phyloP scores from a whole-genome alignment of 2,797 vertebrate genomes.

The Peromyscus aztecus region DNA sequence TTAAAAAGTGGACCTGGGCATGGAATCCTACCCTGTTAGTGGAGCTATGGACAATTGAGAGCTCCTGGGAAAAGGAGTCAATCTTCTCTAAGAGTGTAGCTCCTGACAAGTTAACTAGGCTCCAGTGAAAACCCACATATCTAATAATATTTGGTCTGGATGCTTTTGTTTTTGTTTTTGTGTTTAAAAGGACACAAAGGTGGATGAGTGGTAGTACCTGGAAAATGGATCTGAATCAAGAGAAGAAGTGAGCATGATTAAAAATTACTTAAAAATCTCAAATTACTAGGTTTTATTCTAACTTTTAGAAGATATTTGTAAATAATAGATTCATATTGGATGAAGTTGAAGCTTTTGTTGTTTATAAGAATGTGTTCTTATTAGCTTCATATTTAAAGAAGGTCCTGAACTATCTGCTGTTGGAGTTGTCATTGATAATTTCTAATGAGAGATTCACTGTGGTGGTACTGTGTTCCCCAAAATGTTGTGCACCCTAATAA shows the following conservation, averaged over 20 bases:
- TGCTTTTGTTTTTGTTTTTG: background rate
- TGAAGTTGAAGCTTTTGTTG: background rate
- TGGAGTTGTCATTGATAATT: background rate
- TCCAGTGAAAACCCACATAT: too few relatives aligned
- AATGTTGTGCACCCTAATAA: too few relatives aligned
- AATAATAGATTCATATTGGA: background rate
- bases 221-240: background rate
- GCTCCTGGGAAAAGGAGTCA: background rate
- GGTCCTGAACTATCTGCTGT: background rate
- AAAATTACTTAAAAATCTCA: background rate
- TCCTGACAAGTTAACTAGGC: background rate
- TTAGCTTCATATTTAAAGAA: slow-evolving; percentile 36
- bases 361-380: background rate
- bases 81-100: background rate
- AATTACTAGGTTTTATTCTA: background rate
- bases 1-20: background rate
- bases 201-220: background rate
- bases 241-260: too few relatives aligned
- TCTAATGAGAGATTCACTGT: background rate
- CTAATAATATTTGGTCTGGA: background rate
- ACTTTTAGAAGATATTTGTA: background rate
- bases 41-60: background rate
- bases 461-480: too few relatives aligned
- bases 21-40: background rate
- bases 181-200: background rate